Evolutionary conservation across 2,888 invertebrate genomes (phyloP), one percentile per base, ranked within the genome.

Genomic region (Syrista parreyssii): DNA sequence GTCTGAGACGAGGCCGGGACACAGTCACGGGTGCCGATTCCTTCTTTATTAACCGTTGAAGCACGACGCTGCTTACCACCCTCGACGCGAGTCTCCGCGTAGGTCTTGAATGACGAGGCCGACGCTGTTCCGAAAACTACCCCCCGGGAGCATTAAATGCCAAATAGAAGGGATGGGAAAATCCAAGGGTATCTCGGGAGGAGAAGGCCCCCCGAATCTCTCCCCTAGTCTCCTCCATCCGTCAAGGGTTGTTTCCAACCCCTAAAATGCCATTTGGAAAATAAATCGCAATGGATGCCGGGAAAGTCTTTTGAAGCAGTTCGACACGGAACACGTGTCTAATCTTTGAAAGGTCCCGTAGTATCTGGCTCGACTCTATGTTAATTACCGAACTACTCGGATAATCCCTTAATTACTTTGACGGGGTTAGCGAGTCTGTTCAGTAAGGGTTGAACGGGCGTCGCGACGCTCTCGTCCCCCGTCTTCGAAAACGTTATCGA

Each of bases 331-430:
- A 55, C 55, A 23, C 23, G 55, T 9, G 55, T 55, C 55, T 55
- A 9, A 55, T 55, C 23, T 23, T 55, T 2, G 55, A 55, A 55
- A 6, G 1, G 23, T 55, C 55, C 23, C 23, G 55, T 23, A 55
- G 55, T 55, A 23, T 55, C 55, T 55, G 9, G 55, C 55, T 71
- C 71, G 71, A 12, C 12, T 71, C 76, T 79, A 79, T 82, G 85
- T 84, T 86, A 84, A 85, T 85, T 86, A 82, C 87, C 82, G 84
- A 84, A 86, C 86, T 83, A 83, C 82, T 82, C 82, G 83, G 81
- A 84, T 89, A 88, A 90, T 89, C 89, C 88, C 86, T 89, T 89
- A 89, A 90, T 89, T 88, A 87, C 86, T 86, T 85, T 81, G 84
- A 85, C 86, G 86, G 83, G 86, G 85, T 89, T 89, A 86, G 87